phyloP scores from a whole-genome alignment of 2,113 vertebrate genomes.

The Nettapus auritus region DNA sequence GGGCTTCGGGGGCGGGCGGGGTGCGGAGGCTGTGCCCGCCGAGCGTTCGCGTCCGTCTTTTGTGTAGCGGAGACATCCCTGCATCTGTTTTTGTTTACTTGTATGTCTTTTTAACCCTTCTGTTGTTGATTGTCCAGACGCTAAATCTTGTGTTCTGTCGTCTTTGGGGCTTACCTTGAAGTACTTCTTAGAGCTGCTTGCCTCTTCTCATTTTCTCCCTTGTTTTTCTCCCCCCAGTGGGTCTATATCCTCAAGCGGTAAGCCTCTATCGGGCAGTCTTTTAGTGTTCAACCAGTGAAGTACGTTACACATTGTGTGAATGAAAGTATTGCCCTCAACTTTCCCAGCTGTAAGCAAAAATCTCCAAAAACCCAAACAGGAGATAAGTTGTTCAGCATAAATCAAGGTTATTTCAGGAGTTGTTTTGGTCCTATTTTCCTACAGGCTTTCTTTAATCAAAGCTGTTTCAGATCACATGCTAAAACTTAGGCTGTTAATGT shows the following conservation, averaged over 20 bases:
- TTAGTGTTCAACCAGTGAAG: background rate
- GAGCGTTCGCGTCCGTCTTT: background rate
- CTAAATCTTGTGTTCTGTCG: background rate
- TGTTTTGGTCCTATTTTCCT: background rate
- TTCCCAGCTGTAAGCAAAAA: background rate
- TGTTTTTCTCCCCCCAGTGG: too few species aligned
- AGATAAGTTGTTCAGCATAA: background rate
- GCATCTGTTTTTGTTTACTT: accelerated
- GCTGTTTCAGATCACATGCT: accelerated
- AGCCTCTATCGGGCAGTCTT: background rate
- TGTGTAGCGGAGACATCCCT: accelerated
- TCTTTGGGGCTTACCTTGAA: background rate
- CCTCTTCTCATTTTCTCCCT: accelerated
- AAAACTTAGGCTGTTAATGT: accelerated
- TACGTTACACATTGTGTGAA: accelerated
- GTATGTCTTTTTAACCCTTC: accelerated
- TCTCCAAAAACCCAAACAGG: background rate
- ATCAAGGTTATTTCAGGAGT: background rate
- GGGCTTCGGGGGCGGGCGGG: too few species aligned
- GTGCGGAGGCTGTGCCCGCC: accelerated
- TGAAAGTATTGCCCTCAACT: background rate
- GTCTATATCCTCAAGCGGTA: accelerated
- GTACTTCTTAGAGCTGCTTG: background rate
- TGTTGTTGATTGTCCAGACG: accelerated
- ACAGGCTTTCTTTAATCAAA: background rate